Evolutionary conservation across 2,888 invertebrate species (phyloP), one percentile per base, ranked within the genome.

Genomic region (Vesta saturnalis): DNA sequence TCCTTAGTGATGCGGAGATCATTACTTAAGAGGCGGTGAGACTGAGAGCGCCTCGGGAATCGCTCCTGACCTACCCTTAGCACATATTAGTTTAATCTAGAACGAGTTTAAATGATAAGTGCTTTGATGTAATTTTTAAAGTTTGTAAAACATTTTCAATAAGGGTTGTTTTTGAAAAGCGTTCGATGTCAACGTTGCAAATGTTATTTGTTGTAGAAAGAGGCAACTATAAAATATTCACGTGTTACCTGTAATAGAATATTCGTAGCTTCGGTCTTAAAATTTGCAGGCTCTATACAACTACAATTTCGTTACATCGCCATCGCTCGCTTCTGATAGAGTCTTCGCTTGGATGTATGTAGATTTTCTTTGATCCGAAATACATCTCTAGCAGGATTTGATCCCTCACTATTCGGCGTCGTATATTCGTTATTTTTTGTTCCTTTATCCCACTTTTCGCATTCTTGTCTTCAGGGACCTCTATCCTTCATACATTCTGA

Each of bases 301-400:
- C 69, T 69, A 75, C 75, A 77, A 77, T 77, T 76, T 77, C 75
- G 74, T 77, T 77, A 77, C 73, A 73, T 69, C 73, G 68, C 74
- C 71, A 72, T 72, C 68, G 72, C 73, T 68, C 74, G 77, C 78
- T 74, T 72, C 71, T 77, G 79, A 77, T 79, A 78, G 74, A 77
- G 71, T 75, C 68, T 65, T 64, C 69, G 60, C 69, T 70, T 75
- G 71, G 72, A 75, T 77, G 77, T 80, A 82, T 81, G 80, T 78
- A 80, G 81, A 82, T 82, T 83, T 81, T 78, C 82, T 83, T 83
- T 83, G 82, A 81, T 81, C 80, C 80, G 76, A 78, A 80, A 81
- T 78, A 80, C 80, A 81, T 80, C 79, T 78, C 74, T 75, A 76
- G 75, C 72, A 72, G 75, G 76, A 74, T 76, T 77, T 77, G 78